Evolutionary conservation across 2,888 invertebrate species (phyloP).

Genomic region (Plagodis pulveraria): DNA sequence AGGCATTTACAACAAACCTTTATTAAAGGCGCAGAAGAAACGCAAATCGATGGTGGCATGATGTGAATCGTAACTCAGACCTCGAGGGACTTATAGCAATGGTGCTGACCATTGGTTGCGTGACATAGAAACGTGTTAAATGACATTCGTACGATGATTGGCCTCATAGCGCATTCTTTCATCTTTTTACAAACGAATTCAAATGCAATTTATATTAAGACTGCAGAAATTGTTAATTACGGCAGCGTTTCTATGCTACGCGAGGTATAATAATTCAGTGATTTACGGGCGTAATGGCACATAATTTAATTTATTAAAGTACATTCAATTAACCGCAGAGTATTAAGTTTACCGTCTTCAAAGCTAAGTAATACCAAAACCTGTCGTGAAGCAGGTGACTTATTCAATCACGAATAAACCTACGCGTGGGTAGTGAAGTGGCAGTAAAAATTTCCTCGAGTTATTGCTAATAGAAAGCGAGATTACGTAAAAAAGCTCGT

Average conservation of each 20-base stretch:
- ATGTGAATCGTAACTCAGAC: conserved; percentile 6
- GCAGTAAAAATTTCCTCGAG: conserved; percentile 34
- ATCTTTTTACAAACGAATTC: background rate
- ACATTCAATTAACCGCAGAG: no score
- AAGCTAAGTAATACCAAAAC: conserved; percentile 4
- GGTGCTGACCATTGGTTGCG: conserved; percentile 5
- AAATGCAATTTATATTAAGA: background rate
- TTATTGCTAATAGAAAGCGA: conserved; percentile 44
- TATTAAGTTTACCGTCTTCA: no score
- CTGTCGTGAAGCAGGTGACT: conserved; percentile 23
- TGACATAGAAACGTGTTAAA: conserved; percentile 15
- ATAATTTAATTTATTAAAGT: no score
- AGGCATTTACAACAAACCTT: conserved; percentile 7
- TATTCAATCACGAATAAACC: conserved; percentile 34
- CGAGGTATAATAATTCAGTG: no score
- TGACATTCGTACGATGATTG: conserved; percentile 10
- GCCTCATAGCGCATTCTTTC: conserved; percentile 11
- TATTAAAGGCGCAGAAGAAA: conserved; percentile 3
- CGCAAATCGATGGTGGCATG: conserved; percentile 1
- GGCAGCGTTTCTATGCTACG: no score
- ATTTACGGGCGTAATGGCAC: no score
- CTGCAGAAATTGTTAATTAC: no score
- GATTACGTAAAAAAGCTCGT: conserved; percentile 43
- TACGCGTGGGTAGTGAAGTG: conserved; percentile 30
- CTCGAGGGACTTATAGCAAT: conserved; percentile 9